Conservation (phyloP, 2,113 vertebrate genomes). For the human (Homo sapiens) region GRCh38 chr1:55686001-55686500, state of each 20-base stretch:
- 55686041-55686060: not conserved
- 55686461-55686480: not conserved
- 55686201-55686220: not conserved
- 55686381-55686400: not conserved
- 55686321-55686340: not conserved
- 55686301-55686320: not conserved
- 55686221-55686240: not conserved
- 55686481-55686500: not conserved
- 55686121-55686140: not conserved
- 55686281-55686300: not conserved
- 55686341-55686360: not conserved
- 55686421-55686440: not conserved
- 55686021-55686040: not conserved
- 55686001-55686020: slow-evolving; percentile 35
- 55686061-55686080: not conserved
- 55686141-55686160: not conserved
- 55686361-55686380: not conserved
- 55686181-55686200: not conserved
- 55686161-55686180: not conserved
- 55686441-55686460: not conserved
- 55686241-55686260: slow-evolving; percentile 5
- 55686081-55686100: not conserved
- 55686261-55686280: not conserved
- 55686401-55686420: not conserved
- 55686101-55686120: not conserved